Evolutionary conservation across 2,888 invertebrate genomes (phyloP).

Genomic region (Osmoderma eremita): DNA sequence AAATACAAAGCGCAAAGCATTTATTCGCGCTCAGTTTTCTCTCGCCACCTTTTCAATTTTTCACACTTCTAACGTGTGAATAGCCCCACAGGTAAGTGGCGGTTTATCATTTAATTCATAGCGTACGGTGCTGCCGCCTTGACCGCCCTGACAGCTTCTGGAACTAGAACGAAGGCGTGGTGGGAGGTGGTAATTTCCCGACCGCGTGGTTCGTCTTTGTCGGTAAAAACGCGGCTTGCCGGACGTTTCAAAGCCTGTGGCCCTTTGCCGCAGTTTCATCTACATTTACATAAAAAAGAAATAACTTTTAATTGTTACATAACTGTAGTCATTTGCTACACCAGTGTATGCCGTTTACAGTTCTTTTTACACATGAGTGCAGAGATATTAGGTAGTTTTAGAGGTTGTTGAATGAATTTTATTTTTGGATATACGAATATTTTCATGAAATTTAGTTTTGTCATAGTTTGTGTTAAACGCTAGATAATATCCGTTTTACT

Average conservation of each 20-base stretch:
- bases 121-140: not conserved
- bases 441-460: too few species aligned
- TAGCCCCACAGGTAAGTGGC: slow-evolving; percentile 4
- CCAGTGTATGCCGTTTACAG: slow-evolving; percentile 25
- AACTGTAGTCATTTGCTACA: slow-evolving; percentile 48
- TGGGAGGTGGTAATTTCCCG: slow-evolving; percentile 18
- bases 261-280: slow-evolving; percentile 50
- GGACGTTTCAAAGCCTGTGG: slow-evolving; percentile 51
- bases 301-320: slow-evolving; percentile 57
- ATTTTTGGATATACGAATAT: too few species aligned
- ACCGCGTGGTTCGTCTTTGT: slow-evolving; percentile 21
- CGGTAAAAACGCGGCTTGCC: slow-evolving; percentile 33
- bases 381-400: not conserved
- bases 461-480: too few species aligned
- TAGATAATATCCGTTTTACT: too few species aligned
- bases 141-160: slow-evolving; percentile 18
- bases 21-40: too few species aligned
- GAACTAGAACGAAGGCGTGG: slow-evolving; percentile 19
- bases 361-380: not conserved
- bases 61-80: slow-evolving; percentile 8
- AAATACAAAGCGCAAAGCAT: too few species aligned
- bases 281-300: slow-evolving; percentile 56
- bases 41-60: too few species aligned
- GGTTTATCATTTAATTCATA: slow-evolving; percentile 30
- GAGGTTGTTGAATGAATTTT: not conserved